phyloP scores from a whole-genome alignment of 2,113 vertebrate species.

The Tricholaema leucomelas region DNA sequence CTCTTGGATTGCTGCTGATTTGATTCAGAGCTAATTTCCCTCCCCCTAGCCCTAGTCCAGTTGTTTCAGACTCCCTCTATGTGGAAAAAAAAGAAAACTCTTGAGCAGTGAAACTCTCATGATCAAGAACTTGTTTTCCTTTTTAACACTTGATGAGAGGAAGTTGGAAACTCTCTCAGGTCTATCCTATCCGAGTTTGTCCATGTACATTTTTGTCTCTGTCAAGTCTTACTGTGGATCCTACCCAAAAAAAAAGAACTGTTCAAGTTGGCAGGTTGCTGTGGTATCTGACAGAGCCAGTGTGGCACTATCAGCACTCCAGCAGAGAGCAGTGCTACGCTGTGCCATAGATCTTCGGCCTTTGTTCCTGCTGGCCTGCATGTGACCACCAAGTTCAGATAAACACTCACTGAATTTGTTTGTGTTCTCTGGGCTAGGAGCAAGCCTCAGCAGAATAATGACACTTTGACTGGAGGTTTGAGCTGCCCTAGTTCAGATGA shows the following conservation, averaged over 20 bases:
- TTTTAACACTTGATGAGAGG: not conserved
- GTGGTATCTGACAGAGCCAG: not conserved
- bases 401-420: not conserved
- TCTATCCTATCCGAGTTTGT: not conserved
- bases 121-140: not conserved
- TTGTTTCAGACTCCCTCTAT: not conserved
- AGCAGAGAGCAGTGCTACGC: conserved; percentile 26
- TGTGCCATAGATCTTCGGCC: not conserved
- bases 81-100: not conserved
- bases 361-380: not conserved
- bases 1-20: not conserved
- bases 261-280: not conserved
- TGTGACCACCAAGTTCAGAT: not conserved
- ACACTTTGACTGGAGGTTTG: not conserved
- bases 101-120: not conserved
- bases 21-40: not conserved
- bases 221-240: not conserved
- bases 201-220: not conserved
- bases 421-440: not conserved
- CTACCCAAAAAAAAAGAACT: not conserved
- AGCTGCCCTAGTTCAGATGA: not conserved
- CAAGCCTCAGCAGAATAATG: not conserved
- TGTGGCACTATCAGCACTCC: not conserved
- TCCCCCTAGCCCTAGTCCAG: not conserved
- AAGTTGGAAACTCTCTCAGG: not conserved